phyloP scores from a whole-genome alignment of 2,888 invertebrate genomes.

The Phalera bucephala region DNA sequence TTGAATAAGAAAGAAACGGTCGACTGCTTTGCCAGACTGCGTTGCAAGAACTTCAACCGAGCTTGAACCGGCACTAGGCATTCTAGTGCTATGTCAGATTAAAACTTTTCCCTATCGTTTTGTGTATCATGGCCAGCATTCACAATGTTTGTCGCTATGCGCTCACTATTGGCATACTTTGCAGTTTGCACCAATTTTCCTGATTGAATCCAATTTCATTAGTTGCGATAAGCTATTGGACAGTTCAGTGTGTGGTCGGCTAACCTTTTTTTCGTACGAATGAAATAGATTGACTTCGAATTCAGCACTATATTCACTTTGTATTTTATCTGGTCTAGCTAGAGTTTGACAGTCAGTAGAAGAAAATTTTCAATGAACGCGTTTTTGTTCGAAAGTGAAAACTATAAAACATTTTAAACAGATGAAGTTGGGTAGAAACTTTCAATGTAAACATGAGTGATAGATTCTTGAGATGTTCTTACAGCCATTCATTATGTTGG shows the following conservation, averaged over 20 bases:
- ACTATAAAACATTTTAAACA: background rate
- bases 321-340: background rate
- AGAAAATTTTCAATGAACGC: background rate
- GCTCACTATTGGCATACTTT: slow-evolving; percentile 21
- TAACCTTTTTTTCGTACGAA: slow-evolving; percentile 22
- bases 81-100: slow-evolving; percentile 33
- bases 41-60: too few relatives aligned
- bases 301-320: slow-evolving; percentile 19
- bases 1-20: too few relatives aligned
- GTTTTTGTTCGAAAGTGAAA: background rate
- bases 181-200: slow-evolving; percentile 20
- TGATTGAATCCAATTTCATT: slow-evolving; percentile 28
- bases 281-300: slow-evolving; percentile 30
- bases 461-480: background rate
- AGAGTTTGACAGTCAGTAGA: background rate
- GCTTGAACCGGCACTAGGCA: too few relatives aligned
- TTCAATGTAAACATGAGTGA: background rate
- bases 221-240: slow-evolving; percentile 18
- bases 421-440: background rate
- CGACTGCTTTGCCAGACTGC: too few relatives aligned
- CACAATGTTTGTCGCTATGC: slow-evolving; percentile 7
- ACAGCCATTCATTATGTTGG: background rate
- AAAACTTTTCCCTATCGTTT: slow-evolving; percentile 38
- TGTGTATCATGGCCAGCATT: slow-evolving; percentile 12
- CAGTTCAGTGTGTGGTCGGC: slow-evolving; percentile 14